Base-by-base conservation (phyloP, 2,113 vertebrate species). In the Cryptoleucopteryx plumbea region DNA sequence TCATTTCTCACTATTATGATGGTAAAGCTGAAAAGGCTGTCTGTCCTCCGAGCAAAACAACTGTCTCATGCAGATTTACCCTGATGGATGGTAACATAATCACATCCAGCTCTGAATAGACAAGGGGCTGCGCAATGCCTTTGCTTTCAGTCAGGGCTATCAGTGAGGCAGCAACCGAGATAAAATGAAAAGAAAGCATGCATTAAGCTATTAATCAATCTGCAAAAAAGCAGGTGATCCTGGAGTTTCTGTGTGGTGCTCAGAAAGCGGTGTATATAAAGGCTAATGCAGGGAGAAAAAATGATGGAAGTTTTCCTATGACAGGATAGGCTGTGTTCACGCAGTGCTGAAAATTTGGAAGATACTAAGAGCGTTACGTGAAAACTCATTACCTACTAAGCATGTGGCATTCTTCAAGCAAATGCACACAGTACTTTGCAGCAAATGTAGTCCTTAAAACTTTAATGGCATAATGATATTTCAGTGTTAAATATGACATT, bases 1-100 rank as follows among this genome's bases (percentile, higher is more conserved):
- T 45, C 4, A 7, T 42, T 48, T 75, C 34, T 82, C 12, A 1
- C 14, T 27, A 0, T 26, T 56, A 12, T 2, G 13, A 0, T 45
- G 32, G 58, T 13, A 53, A 53, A 78, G 36, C 40, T 68, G 70
- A 20, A 48, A 82, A 59, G 19, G 31, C 58, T 77, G 71, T 0
- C 13, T 50, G 36, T 40, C 38, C 61, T 27, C 25, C 12, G 38
- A 66, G 50, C 17, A 32, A 7, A 52, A 20, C 31, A 38, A 18
- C 32, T 21, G 23, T 40, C 36, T 50, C 0, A 0, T 40, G 48
- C 25, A 48, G 47, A 11, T 6, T 32, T 32, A 27, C 40, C 9
- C 18, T 29, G 36, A 17, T 3, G 45, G 38, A 11, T 11, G 53
- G 42, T 8, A 34, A 26, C 58, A 38, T 6, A 52, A 58, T 38